A percentile compares a stretch with the other conserved stretches of the same genome.
These are phyloP conservation scores for Siniperca undulata DNA, from an alignment of 2,797 vertebrate species.

Conservation along the genomic window DNA sequence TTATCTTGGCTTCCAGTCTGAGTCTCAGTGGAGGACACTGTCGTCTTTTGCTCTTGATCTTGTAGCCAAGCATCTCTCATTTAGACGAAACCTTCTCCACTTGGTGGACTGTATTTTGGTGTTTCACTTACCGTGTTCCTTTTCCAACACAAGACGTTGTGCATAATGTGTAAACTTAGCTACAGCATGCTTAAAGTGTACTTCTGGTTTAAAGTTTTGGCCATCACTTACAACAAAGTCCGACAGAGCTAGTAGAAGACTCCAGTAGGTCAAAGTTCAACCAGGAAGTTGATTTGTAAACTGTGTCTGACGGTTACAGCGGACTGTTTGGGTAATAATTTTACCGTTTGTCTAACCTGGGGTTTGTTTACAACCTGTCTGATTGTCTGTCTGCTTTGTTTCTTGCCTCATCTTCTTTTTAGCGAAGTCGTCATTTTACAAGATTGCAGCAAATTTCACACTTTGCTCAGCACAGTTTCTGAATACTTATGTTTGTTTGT, in stretches of 20 bases:
- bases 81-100: constrained; percentile 15
- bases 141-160: neutral
- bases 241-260: neutral
- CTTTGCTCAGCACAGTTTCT: neutral
- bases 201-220: neutral
- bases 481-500: neutral
- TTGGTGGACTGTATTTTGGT: neutral
- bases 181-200: neutral
- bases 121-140: neutral
- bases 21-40: constrained; percentile 7
- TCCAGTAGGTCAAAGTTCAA: neutral
- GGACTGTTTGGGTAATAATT: neutral
- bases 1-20: constrained; percentile 16
- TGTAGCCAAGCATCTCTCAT: constrained; percentile 12
- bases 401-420: neutral
- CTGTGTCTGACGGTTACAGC: neutral
- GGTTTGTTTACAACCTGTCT: neutral
- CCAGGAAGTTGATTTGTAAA: neutral
- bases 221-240: neutral
- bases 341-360: neutral
- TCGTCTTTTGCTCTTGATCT: constrained; percentile 26
- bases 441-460: too few relatives aligned
- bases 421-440: too few relatives aligned
- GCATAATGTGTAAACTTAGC: neutral
- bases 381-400: neutral